These are phyloP conservation scores for Andrena dorsata DNA, from an alignment of 2,888 invertebrate species.

Conservation along the genomic window DNA sequence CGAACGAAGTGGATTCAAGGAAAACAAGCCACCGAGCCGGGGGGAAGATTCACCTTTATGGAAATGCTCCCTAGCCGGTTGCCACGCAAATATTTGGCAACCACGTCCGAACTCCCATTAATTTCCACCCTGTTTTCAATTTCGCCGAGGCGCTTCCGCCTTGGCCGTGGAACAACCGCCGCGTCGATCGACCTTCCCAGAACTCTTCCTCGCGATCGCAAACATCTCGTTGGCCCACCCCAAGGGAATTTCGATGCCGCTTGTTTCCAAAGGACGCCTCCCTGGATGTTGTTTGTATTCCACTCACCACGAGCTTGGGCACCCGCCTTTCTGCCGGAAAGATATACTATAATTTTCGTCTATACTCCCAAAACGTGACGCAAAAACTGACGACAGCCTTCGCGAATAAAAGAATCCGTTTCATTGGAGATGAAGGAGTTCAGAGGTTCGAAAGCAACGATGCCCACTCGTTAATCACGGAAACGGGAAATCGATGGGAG, in stretches of 20 bases:
- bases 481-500: conserved; percentile 2
- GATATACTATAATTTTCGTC: neutral
- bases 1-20: conserved; percentile 24
- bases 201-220: conserved; percentile 31
- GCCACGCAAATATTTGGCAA: conserved; percentile 76
- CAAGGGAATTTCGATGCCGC: conserved; percentile 45
- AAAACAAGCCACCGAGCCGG: conserved; percentile 4
- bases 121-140: conserved; percentile 78
- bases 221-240: conserved; percentile 30
- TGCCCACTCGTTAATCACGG: conserved; percentile 8
- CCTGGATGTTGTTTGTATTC: conserved; percentile 63
- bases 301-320: neutral
- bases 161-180: conserved; percentile 35
- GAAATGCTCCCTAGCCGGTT: conserved; percentile 55
- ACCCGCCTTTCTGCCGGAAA: neutral
- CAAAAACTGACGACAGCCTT: neutral
- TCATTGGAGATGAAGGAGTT: neutral
- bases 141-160: conserved; percentile 69
- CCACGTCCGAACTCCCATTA: conserved; percentile 72
- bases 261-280: conserved; percentile 19
- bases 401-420: neutral
- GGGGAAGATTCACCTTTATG: conserved; percentile 51
- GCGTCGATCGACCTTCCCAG: conserved; percentile 27
- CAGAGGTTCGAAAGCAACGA: neutral
- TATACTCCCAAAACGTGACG: too few relatives aligned